Evolutionary conservation across 2,888 invertebrate species (phyloP).

Genomic region (Caenorhabditis afra): DNA sequence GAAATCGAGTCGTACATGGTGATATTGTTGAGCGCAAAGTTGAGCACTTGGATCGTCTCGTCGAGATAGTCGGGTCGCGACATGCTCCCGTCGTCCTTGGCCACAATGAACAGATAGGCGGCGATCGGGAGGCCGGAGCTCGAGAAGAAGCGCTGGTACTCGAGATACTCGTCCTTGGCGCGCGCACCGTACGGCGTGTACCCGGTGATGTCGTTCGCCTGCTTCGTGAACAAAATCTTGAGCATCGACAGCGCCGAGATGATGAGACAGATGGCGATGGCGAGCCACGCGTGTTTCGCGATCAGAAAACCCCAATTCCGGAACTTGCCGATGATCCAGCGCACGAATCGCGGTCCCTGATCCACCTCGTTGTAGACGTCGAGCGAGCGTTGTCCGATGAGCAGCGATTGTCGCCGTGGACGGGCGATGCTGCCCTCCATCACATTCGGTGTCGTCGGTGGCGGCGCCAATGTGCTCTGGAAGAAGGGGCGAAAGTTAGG

Average conservation of each 20-base stretch:
- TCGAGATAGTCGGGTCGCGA: slow-evolving; percentile 73
- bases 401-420: slow-evolving; percentile 74
- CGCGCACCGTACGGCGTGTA: slow-evolving; percentile 77
- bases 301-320: slow-evolving; percentile 77
- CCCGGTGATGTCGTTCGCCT: slow-evolving; percentile 69
- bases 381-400: slow-evolving; percentile 78
- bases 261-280: slow-evolving; percentile 73
- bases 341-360: slow-evolving; percentile 74
- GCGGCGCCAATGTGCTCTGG: slow-evolving; percentile 53
- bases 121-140: slow-evolving; percentile 65
- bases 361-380: slow-evolving; percentile 74
- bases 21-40: slow-evolving; percentile 70
- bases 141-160: slow-evolving; percentile 64
- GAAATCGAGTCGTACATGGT: slow-evolving; percentile 62
- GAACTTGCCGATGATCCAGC: slow-evolving; percentile 77
- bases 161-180: slow-evolving; percentile 68
- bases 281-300: slow-evolving; percentile 76
- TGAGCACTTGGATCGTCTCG: slow-evolving; percentile 75
- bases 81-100: slow-evolving; percentile 79
- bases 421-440: slow-evolving; percentile 60
- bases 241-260: slow-evolving; percentile 71
- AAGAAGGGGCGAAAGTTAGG: background rate
- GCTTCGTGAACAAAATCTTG: slow-evolving; percentile 73
- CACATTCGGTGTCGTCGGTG: slow-evolving; percentile 22
- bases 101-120: slow-evolving; percentile 75